A percentile compares a stretch with the other conserved stretches of the same genome.
Evolutionary conservation across 2,888 invertebrate genomes (phyloP).

Genomic region (Cosmia pyralina): DNA sequence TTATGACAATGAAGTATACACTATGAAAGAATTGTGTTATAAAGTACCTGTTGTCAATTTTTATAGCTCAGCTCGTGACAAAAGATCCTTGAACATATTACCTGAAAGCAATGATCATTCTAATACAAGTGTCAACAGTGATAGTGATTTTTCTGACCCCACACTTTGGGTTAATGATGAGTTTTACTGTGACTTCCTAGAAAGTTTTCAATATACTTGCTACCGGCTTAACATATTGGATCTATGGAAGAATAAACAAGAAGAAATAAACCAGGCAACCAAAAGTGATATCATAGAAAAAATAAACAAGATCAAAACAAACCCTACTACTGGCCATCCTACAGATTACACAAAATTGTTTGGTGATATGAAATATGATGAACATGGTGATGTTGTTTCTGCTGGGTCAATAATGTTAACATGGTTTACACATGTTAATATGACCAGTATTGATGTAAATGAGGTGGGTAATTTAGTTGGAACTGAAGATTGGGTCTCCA

Average conservation of each 20-base stretch:
- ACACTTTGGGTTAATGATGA: slow-evolving; percentile 89
- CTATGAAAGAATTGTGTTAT: slow-evolving; percentile 82
- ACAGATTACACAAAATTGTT: slow-evolving; percentile 91
- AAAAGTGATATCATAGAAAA: slow-evolving; percentile 91
- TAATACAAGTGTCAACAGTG: slow-evolving; percentile 65
- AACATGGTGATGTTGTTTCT: slow-evolving; percentile 90
- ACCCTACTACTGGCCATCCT: slow-evolving; percentile 92
- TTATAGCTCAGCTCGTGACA: slow-evolving; percentile 72
- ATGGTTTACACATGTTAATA: slow-evolving; percentile 92
- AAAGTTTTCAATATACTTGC: slow-evolving; percentile 91
- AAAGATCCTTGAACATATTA: slow-evolving; percentile 71
- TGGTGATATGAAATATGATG: slow-evolving; percentile 91
- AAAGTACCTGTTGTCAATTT: slow-evolving; percentile 86
- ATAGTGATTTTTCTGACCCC: slow-evolving; percentile 88
- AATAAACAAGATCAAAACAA: slow-evolving; percentile 90
- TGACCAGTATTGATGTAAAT: slow-evolving; percentile 91
- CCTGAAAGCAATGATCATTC: slow-evolving; percentile 57
- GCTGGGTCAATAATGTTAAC: slow-evolving; percentile 91
- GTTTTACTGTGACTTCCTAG: slow-evolving; percentile 92
- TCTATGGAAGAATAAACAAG: slow-evolving; percentile 92
- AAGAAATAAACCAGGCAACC: slow-evolving; percentile 88
- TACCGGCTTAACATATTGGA: slow-evolving; percentile 92
- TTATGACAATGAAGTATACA: slow-evolving; percentile 72
- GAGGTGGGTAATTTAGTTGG: slow-evolving; percentile 93
- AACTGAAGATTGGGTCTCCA: slow-evolving; percentile 93